Conservation (phyloP, 2,888 invertebrate genomes). For the Plagodis dolabraria region DNA sequence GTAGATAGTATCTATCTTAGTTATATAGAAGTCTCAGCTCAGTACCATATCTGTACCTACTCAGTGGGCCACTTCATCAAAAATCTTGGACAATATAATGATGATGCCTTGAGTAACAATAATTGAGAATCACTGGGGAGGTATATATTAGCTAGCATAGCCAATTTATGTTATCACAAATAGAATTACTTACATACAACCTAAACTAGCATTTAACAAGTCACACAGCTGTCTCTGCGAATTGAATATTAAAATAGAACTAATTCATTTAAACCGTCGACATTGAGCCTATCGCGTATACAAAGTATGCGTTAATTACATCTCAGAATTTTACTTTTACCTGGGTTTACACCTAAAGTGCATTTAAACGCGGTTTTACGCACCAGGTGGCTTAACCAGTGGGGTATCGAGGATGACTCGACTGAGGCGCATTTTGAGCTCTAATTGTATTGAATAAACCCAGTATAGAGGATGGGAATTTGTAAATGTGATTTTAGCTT, state of each 20-base stretch:
- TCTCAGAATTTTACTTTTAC: too few relatives aligned
- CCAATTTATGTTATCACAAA: slow-evolving; percentile 38
- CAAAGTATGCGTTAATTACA: too few relatives aligned
- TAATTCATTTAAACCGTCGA: slow-evolving; percentile 7
- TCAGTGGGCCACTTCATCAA: slow-evolving; percentile 21
- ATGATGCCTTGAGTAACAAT: slow-evolving; percentile 32
- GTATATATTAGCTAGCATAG: slow-evolving; percentile 33
- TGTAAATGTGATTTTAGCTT: too few relatives aligned
- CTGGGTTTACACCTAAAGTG: too few relatives aligned
- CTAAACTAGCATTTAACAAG: slow-evolving; percentile 1
- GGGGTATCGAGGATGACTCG: too few relatives aligned
- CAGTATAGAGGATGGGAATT: too few relatives aligned
- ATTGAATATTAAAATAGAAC: slow-evolving; percentile 11
- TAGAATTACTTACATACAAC: slow-evolving; percentile 14
- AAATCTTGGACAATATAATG: slow-evolving; percentile 32
- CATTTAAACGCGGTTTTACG: too few relatives aligned
- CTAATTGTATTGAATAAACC: not conserved
- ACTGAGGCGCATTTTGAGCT: too few relatives aligned
- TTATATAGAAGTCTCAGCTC: too few relatives aligned
- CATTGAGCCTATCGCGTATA: not conserved
- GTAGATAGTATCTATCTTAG: too few relatives aligned
- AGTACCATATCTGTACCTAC: not conserved
- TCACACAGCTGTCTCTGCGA: slow-evolving; percentile 9
- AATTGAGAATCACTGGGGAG: slow-evolving; percentile 30
- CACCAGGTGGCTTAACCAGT: too few relatives aligned